These are phyloP conservation scores for Scotopteryx bipunctaria DNA, from an alignment of 2,888 invertebrate species.

Conservation along the genomic window DNA sequence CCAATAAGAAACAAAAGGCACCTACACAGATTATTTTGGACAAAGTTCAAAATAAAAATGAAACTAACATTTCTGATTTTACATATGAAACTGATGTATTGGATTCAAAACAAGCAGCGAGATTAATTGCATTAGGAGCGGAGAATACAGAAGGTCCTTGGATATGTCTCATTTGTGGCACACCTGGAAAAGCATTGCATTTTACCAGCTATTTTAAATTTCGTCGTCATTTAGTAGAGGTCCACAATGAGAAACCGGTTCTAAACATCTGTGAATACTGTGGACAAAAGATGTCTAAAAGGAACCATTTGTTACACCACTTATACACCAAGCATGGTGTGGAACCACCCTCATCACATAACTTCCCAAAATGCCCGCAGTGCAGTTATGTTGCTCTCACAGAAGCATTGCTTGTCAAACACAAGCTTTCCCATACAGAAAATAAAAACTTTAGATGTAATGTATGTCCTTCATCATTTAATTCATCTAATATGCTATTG, in stretches of 20 bases:
- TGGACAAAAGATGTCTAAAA: constrained; percentile 89
- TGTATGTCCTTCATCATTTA: constrained; percentile 82
- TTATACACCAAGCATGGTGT: constrained; percentile 91
- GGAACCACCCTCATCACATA: constrained; percentile 86
- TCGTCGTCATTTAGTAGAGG: constrained; percentile 91
- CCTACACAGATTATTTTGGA: constrained; percentile 40
- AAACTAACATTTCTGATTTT: constrained; percentile 50
- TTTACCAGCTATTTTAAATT: constrained; percentile 91
- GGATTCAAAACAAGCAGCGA: constrained; percentile 85
- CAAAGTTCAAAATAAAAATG: constrained; percentile 48
- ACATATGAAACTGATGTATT: constrained; percentile 80
- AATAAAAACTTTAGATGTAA: constrained; percentile 67
- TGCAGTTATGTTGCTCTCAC: constrained; percentile 91
- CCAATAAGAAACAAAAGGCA: constrained; percentile 44
- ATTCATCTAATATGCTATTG: constrained; percentile 63
- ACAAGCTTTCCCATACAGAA: constrained; percentile 86
- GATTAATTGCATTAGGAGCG: constrained; percentile 83
- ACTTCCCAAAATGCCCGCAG: constrained; percentile 90
- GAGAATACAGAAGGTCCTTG: constrained; percentile 89
- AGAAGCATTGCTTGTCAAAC: constrained; percentile 87
- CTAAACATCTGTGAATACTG: constrained; percentile 92
- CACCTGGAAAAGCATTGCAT: constrained; percentile 85
- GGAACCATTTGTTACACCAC: constrained; percentile 90
- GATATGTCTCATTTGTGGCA: constrained; percentile 90
- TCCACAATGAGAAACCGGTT: constrained; percentile 91